A percentile compares a stretch with the other conserved stretches of the same genome.
These are phyloP conservation scores for Mola mola DNA, from an alignment of 2,113 vertebrate species.

Conservation along the genomic window DNA sequence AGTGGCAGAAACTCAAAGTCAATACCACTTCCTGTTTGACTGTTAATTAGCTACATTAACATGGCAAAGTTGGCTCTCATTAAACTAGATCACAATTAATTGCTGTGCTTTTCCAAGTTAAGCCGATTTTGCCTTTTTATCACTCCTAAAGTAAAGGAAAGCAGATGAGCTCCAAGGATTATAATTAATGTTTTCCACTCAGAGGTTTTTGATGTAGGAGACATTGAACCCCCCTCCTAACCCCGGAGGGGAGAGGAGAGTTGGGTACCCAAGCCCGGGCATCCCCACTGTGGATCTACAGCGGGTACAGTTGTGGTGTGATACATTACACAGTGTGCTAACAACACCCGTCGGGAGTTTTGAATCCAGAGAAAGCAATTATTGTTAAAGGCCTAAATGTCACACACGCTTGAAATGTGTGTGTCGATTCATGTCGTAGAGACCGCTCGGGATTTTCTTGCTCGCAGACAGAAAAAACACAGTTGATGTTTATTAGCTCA, in stretches of 20 bases:
- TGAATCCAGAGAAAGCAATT: constrained; percentile 52
- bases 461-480: constrained; percentile 43
- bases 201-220: constrained; percentile 48
- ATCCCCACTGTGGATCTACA: constrained; percentile 21
- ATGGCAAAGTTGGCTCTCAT: constrained; percentile 57
- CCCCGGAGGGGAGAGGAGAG: too few relatives aligned
- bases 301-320: constrained; percentile 25
- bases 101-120: constrained; percentile 56
- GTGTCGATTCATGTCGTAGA: constrained; percentile 13
- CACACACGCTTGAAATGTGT: constrained; percentile 47
- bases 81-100: constrained; percentile 70
- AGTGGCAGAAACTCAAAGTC: constrained; percentile 65
- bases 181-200: constrained; percentile 65
- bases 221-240: too few relatives aligned
- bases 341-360: constrained; percentile 49
- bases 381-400: constrained; percentile 62
- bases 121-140: constrained; percentile 52
- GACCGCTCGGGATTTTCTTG: constrained; percentile 18
- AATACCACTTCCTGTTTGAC: constrained; percentile 64
- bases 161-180: constrained; percentile 56
- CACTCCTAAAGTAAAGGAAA: constrained; percentile 53
- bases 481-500: constrained; percentile 53
- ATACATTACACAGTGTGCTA: constrained; percentile 43
- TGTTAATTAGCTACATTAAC: constrained; percentile 73
- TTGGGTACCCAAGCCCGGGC: constrained; percentile 52